Base-by-base conservation (phyloP, 2,888 invertebrate species). In the Diarsia brunnea region DNA sequence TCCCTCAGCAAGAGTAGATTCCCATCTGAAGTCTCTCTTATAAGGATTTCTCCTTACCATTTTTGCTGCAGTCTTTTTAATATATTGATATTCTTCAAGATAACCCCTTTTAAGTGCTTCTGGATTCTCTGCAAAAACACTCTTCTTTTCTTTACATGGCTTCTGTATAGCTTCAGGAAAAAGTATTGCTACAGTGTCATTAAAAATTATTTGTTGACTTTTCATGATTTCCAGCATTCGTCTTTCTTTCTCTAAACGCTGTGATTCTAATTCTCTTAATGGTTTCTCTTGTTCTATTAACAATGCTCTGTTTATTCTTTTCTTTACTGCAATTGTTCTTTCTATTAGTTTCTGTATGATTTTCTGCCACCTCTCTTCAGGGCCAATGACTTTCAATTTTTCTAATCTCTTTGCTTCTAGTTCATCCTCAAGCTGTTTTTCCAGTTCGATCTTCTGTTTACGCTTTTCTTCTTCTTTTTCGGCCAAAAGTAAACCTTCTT, bases 291-390 rank as follows among this genome's bases (percentile, higher is more conserved):
- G 96, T 87, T 96, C 97, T 81, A 97, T 96, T 19, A 98, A 90
- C 81, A 97, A 97, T 38, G 97, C 97, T 82, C 96, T 96, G 73
- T 97, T 97, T 45, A 98, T 95, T 84, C 97, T 97, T 88, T 97
- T 98, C 81, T 97, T 97, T 7, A 97, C 97, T 58, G 98, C 93
- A 90, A 98, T 96, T 82, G 97, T 94, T 91, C 96, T 91, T 93
- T 97, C 96, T 90, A 98, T 97, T 1, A 98, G 96, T 84, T 97
- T 97, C 66, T 98, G 95, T 89, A 98, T 97, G 84, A 97, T 97
- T 80, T 96, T 96, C 85, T 97, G 97, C 97, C 97, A 97, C 84
- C 97, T 96, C 78, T 97, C 97, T 89, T 96, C 94, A 75, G 97
- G 93, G 47, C 95, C 94, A 75, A 95, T 88, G 51, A 95, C 91